A percentile compares a stretch with the other conserved stretches of the same genome.
These are phyloP conservation scores for Monoplex corrugatus DNA, from an alignment of 2,888 invertebrate species.

Conservation along the genomic window DNA sequence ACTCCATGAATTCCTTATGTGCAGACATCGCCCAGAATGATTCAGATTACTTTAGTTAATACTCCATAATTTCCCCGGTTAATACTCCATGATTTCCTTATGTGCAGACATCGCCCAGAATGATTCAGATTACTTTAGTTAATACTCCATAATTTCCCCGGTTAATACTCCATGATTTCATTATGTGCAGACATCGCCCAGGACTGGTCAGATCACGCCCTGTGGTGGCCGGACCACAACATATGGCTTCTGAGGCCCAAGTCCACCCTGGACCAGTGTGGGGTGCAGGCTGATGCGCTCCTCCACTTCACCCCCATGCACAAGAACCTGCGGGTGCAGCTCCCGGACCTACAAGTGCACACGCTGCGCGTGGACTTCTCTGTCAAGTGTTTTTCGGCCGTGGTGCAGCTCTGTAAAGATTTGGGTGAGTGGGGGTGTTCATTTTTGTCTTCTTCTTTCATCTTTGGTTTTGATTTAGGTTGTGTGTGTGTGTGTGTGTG, in stretches of 20 bases:
- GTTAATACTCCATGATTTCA: too few species aligned
- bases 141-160: too few species aligned
- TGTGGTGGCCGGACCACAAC: conserved; percentile 99
- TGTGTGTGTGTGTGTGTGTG: background rate
- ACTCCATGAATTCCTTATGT: too few species aligned
- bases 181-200: conserved; percentile 94
- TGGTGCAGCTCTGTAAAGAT: conserved; percentile 94
- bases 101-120: too few species aligned
- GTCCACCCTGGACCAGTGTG: conserved; percentile 97
- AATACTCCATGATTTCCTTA: too few species aligned
- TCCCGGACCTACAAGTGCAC: conserved; percentile 95
- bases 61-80: too few species aligned
- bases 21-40: too few species aligned
- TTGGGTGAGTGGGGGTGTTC: conserved; percentile 86
- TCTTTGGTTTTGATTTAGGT: too few species aligned
- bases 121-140: too few species aligned
- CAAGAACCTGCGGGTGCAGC: conserved; percentile 92
- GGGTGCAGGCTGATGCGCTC: conserved; percentile 95
- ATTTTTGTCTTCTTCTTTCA: too few species aligned
- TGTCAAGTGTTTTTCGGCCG: conserved; percentile 95
- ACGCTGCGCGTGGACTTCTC: conserved; percentile 97
- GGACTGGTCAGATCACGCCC: conserved; percentile 99
- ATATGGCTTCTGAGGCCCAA: conserved; percentile 96
- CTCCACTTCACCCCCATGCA: conserved; percentile 99
- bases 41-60: too few species aligned